A percentile compares a stretch with the other conserved stretches of the same genome.
phyloP scores from a whole-genome alignment of 2,797 vertebrate species.

The Scolopax bukidnonensis region DNA sequence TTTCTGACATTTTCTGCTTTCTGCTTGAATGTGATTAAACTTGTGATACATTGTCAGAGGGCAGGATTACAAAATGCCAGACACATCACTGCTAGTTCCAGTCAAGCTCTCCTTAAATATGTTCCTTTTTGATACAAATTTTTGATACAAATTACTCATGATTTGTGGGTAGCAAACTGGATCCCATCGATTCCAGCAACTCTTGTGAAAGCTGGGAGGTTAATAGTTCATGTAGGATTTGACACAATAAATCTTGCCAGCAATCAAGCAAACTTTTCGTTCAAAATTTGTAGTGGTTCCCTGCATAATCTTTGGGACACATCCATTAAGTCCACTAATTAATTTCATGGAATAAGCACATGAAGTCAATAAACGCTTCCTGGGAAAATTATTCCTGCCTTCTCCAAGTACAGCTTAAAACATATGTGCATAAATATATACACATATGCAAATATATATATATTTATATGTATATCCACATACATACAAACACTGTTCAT shows the following conservation, averaged over 20 bases:
- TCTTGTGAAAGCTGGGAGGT: background rate
- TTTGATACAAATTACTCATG: conserved; percentile 28
- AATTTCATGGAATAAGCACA: background rate
- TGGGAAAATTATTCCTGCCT: background rate
- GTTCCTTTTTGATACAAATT: conserved; percentile 31
- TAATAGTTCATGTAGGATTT: background rate
- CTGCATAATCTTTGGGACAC: background rate
- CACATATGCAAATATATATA: accelerated
- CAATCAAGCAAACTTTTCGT: background rate
- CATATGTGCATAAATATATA: accelerated
- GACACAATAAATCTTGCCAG: background rate
- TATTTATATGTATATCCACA: background rate
- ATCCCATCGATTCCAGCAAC: background rate
- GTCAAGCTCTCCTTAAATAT: background rate
- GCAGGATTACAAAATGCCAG: conserved; percentile 39
- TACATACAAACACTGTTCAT: background rate
- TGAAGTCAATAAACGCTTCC: background rate
- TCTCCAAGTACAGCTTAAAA: background rate
- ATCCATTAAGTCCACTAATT: accelerated
- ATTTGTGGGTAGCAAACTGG: background rate
- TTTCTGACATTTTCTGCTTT: conserved; percentile 35
- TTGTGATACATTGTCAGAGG: conserved; percentile 37
- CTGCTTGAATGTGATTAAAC: conserved; percentile 1
- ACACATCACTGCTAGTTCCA: background rate
- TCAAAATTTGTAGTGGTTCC: background rate